phyloP scores from a whole-genome alignment of 2,888 invertebrate genomes.

The Augiades crinisus region DNA sequence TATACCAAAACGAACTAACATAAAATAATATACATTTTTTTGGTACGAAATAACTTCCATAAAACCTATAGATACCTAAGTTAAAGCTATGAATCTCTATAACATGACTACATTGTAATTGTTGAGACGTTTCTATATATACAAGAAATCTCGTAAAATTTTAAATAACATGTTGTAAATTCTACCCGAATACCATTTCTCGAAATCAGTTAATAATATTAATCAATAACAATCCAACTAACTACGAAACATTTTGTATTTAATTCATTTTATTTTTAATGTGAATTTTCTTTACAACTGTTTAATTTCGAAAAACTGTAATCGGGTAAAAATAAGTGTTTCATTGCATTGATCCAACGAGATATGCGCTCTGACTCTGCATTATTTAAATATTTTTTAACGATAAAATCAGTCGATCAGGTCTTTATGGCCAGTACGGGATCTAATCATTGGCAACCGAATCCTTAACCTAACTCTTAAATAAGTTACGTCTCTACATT shows the following conservation, averaged over 20 bases:
- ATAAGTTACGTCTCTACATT: constrained; percentile 37
- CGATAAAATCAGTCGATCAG: constrained; percentile 29
- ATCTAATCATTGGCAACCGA: constrained; percentile 26
- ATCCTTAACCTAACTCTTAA: constrained; percentile 12
- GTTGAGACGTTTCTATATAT: constrained; percentile 52
- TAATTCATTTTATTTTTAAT: too few relatives aligned
- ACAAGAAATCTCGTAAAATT: constrained; percentile 37
- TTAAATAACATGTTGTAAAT: constrained; percentile 13
- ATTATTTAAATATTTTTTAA: constrained; percentile 24
- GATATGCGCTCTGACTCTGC: constrained; percentile 30
- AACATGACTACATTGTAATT: constrained; percentile 71
- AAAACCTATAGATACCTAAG: constrained; percentile 56
- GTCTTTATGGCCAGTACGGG: constrained; percentile 31
- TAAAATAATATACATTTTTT: constrained; percentile 72
- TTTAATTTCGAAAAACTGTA: constrained; percentile 16
- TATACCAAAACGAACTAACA: constrained; percentile 72
- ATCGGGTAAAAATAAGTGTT: constrained; percentile 21
- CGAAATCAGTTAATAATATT: background rate
- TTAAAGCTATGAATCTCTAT: constrained; percentile 76
- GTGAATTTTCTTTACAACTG: constrained; percentile 1
- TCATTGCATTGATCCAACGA: constrained; percentile 30
- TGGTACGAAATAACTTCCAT: constrained; percentile 74
- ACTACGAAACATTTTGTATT: too few relatives aligned
- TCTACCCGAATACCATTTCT: constrained; percentile 26
- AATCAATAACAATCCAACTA: too few relatives aligned